These are phyloP conservation scores for Brenthis ino DNA, from an alignment of 2,888 invertebrate genomes.

Conservation along the genomic window DNA sequence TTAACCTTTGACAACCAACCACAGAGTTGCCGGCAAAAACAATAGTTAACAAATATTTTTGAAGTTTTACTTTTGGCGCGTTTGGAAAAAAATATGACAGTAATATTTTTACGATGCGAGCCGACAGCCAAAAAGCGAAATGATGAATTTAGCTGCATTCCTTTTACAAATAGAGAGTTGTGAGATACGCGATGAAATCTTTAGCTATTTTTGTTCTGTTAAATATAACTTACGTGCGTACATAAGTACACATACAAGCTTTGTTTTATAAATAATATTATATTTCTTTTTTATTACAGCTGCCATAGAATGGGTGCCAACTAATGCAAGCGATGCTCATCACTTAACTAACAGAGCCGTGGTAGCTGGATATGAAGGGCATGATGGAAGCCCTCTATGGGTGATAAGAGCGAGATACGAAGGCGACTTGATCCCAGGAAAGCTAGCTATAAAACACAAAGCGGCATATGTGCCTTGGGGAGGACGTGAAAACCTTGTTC, in stretches of 20 bases:
- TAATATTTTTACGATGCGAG: no score
- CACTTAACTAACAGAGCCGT: conserved; percentile 60
- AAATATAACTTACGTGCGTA: no score
- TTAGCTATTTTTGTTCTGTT: no score
- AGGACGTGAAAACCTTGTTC: conserved; percentile 62
- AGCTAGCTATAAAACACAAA: conserved; percentile 66
- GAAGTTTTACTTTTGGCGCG: no score
- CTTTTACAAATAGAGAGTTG: no score
- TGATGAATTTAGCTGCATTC: no score
- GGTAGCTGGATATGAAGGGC: conserved; percentile 70
- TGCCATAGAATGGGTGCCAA: conserved; percentile 64
- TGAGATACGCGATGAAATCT: no score
- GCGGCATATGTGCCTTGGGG: conserved; percentile 71
- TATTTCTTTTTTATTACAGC: conserved; percentile 48
- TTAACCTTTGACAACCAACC: no score
- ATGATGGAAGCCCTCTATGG: conserved; percentile 74
- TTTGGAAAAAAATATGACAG: no score
- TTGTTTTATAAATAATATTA: not conserved
- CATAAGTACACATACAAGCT: no score
- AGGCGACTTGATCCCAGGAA: conserved; percentile 72
- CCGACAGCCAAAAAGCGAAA: no score
- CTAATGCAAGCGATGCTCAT: conserved; percentile 52
- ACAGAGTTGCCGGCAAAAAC: no score
- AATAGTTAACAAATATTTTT: not conserved
- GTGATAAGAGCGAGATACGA: conserved; percentile 65